Percentiles rank a stretch among this genome's conserved stretches.
Conservation (phyloP, 2,888 invertebrate species). For the Campoplex capitator region DNA sequence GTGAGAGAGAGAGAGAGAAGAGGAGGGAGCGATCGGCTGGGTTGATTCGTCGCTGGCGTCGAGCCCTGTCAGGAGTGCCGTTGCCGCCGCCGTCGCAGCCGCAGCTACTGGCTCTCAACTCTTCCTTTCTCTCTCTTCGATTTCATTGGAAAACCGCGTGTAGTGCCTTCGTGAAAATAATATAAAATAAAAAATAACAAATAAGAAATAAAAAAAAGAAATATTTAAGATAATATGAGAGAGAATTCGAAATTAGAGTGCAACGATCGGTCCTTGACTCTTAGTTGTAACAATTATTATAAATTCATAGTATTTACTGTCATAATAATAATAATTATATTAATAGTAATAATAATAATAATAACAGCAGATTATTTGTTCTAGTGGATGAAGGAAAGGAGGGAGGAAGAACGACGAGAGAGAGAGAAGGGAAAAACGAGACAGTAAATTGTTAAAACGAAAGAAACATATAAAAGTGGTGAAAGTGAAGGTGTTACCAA, state of each 20-base stretch:
- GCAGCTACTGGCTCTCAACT: constrained; percentile 68
- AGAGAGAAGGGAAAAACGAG: constrained; percentile 54
- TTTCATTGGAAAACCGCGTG: constrained; percentile 54
- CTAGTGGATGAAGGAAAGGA: constrained; percentile 60
- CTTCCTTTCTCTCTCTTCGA: constrained; percentile 53
- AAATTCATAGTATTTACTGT: not conserved
- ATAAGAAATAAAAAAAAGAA: not conserved
- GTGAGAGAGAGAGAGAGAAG: not conserved
- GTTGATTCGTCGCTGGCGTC: constrained; percentile 77
- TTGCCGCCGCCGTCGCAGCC: constrained; percentile 73
- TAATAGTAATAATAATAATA: constrained; percentile 13
- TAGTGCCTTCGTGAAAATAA: constrained; percentile 46
- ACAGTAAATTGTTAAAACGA: constrained; percentile 37
- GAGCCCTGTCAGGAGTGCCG: constrained; percentile 77
- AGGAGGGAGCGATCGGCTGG: constrained; percentile 41
- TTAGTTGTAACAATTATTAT: not conserved
- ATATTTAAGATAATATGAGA: not conserved
- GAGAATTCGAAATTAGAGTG: not conserved
- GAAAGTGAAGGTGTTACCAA: constrained; percentile 36
- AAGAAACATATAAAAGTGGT: constrained; percentile 6
- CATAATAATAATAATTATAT: not conserved
- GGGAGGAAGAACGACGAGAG: constrained; percentile 54
- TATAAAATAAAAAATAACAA: no score
- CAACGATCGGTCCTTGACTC: not conserved
- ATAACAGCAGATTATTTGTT: constrained; percentile 43